These are phyloP conservation scores for Plagiodera versicolora DNA, from an alignment of 2,888 invertebrate species.

Conservation along the genomic window DNA sequence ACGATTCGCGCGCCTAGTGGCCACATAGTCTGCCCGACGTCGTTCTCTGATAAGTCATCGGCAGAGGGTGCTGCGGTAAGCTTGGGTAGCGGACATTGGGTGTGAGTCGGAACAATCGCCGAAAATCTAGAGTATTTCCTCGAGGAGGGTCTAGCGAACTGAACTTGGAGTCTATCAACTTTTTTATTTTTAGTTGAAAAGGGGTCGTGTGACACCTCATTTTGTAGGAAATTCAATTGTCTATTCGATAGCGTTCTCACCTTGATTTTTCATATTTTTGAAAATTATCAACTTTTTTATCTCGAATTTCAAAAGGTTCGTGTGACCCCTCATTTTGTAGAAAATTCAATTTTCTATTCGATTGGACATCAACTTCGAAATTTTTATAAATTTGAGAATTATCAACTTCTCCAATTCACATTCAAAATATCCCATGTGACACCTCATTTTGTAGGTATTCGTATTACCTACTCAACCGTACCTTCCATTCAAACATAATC, in stretches of 20 bases:
- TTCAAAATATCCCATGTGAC: not conserved
- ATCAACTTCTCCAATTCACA: not conserved
- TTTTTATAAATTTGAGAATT: not conserved
- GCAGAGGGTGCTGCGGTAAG: not conserved
- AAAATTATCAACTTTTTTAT: not conserved
- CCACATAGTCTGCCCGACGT: slow-evolving; percentile 71
- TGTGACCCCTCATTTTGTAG: not conserved
- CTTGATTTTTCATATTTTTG: not conserved
- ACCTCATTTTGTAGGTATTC: not conserved
- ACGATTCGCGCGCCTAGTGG: slow-evolving; percentile 65
- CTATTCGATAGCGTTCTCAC: not conserved
- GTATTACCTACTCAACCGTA: not conserved
- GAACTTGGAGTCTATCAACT: no score
- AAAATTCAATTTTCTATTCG: not conserved
- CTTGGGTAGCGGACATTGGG: slow-evolving; percentile 36
- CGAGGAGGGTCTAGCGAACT: no score
- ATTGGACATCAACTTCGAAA: not conserved
- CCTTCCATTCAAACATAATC: no score
- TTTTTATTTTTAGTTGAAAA: not conserved
- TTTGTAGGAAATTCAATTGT: not conserved
- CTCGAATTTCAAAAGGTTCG: not conserved
- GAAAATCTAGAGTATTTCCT: no score
- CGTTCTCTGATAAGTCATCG: slow-evolving; percentile 60
- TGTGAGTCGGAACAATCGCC: slow-evolving; percentile 17
- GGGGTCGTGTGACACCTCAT: not conserved